Evolutionary conservation across 2,113 vertebrate species (phyloP).

Genomic region (Potamarius usumacintae): DNA sequence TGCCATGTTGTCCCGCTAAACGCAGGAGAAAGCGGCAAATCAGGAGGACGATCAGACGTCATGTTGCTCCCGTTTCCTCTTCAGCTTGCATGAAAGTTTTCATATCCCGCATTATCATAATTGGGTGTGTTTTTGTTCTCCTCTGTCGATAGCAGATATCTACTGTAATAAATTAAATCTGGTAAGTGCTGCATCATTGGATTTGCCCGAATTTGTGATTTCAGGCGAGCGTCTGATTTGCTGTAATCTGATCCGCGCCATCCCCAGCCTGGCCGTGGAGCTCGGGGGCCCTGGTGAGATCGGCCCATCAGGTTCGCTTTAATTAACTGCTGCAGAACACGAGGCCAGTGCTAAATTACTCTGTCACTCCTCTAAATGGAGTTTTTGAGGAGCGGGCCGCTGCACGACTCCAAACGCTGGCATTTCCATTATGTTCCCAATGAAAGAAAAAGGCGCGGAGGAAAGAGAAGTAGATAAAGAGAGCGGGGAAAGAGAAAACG

Average conservation of each 20-base stretch:
- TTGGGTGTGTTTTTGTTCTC: constrained; percentile 20
- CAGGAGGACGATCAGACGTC: not conserved
- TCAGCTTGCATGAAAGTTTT: constrained; percentile 26
- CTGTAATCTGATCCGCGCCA: constrained; percentile 40
- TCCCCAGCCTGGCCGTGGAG: constrained; percentile 14
- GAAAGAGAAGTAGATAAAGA: constrained; percentile 44
- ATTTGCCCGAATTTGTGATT: constrained; percentile 15
- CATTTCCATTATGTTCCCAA: constrained; percentile 73
- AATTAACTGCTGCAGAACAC: constrained; percentile 78
- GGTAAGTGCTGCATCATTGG: constrained; percentile 33
- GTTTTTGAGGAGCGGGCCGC: constrained; percentile 71
- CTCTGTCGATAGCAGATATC: constrained; percentile 9
- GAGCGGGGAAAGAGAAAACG: constrained; percentile 15
- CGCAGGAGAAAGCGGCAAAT: not conserved
- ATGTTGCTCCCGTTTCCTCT: not conserved
- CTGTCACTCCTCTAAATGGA: constrained; percentile 82
- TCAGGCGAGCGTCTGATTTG: constrained; percentile 9
- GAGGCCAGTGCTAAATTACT: constrained; percentile 76
- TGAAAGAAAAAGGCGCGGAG: constrained; percentile 40
- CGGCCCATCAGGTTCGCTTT: constrained; percentile 73
- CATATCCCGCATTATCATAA: constrained; percentile 28
- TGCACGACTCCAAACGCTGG: constrained; percentile 60
- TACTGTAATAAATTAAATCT: constrained; percentile 35
- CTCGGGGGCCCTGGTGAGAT: constrained; percentile 55
- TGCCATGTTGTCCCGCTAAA: not conserved